A percentile compares a stretch with the other conserved stretches of the same genome.
Conservation (phyloP, 2,113 vertebrate species). For the Leiothrix lutea region DNA sequence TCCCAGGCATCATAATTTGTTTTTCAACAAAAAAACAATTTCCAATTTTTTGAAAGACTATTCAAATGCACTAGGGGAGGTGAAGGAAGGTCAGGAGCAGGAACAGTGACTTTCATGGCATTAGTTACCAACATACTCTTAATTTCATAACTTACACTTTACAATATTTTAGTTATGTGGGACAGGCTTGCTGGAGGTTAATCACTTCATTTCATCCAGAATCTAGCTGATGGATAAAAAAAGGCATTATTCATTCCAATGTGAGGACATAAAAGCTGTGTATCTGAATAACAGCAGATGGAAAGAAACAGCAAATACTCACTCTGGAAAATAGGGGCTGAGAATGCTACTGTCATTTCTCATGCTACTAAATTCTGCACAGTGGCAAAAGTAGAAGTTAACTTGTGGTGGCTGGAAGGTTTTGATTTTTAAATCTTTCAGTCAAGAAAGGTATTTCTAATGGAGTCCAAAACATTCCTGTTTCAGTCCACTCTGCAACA, state of each 20-base stretch:
- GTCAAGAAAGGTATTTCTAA: background rate
- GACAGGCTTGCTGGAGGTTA: background rate
- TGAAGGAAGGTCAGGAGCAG: background rate
- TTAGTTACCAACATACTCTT: background rate
- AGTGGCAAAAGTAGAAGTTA: background rate
- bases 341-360: background rate
- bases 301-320: conserved; percentile 1
- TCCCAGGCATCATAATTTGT: background rate
- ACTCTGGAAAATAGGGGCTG: background rate
- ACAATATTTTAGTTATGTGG: background rate
- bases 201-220: background rate
- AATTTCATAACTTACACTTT: background rate
- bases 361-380: background rate
- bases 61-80: background rate
- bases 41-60: background rate
- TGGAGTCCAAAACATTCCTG: background rate
- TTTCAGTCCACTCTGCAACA: background rate
- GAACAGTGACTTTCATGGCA: background rate
- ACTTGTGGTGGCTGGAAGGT: background rate
- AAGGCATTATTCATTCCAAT: background rate
- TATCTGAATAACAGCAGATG: conserved; percentile 16
- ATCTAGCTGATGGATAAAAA: background rate
- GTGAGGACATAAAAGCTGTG: background rate
- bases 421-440: background rate
- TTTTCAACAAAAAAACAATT: background rate